Evolutionary conservation across 2,888 invertebrate genomes (phyloP).

Genomic region (Margaritifera margaritifera): DNA sequence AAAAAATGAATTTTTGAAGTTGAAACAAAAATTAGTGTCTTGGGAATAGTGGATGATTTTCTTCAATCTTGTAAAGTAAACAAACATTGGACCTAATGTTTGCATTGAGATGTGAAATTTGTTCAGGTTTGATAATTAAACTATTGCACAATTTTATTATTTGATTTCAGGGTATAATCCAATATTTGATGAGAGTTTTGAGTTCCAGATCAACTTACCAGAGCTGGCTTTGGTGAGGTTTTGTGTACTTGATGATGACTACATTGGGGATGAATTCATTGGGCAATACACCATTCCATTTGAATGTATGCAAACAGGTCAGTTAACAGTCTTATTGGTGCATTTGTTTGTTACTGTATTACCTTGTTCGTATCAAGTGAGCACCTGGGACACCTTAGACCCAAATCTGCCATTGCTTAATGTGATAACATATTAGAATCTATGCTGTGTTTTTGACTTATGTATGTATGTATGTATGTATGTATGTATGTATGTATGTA

Average conservation of each 20-base stretch:
- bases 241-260: slow-evolving; percentile 76
- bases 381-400: too few species aligned
- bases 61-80: too few species aligned
- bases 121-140: not conserved
- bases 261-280: slow-evolving; percentile 77
- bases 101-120: not conserved
- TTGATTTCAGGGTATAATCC: slow-evolving; percentile 75
- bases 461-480: not conserved
- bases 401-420: too few species aligned
- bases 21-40: too few species aligned
- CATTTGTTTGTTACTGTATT: not conserved
- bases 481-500: not conserved
- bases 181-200: slow-evolving; percentile 78
- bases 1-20: too few species aligned
- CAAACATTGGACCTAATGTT: too few species aligned
- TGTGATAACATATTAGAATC: too few species aligned
- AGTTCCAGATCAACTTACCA: slow-evolving; percentile 77
- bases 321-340: slow-evolving; percentile 5
- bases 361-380: too few species aligned
- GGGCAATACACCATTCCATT: slow-evolving; percentile 79
- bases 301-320: slow-evolving; percentile 77
- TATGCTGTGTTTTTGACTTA: too few species aligned
- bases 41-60: too few species aligned
- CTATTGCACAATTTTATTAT: not conserved
- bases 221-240: slow-evolving; percentile 78